A percentile compares a stretch with the other conserved stretches of the same genome.
Conservation (phyloP, 2,888 invertebrate genomes). For the Blomia tropicalis region DNA sequence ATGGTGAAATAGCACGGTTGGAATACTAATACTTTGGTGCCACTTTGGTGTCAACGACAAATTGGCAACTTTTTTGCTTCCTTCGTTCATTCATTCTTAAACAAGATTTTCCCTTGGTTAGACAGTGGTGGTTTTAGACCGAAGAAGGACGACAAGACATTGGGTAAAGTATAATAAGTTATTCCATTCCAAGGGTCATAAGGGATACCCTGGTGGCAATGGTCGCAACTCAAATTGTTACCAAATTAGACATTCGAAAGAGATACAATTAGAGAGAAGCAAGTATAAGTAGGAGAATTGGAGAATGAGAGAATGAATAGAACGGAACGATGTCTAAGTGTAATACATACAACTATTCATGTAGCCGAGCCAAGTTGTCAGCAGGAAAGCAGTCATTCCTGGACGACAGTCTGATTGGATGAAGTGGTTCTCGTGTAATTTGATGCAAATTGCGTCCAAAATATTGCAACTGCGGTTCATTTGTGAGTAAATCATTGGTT, state of each 20-base stretch:
- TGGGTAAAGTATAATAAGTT: too few species aligned
- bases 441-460: conserved; percentile 86
- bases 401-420: conserved; percentile 59
- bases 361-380: conserved; percentile 95
- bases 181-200: too few species aligned
- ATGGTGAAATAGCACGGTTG: neutral
- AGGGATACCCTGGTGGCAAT: too few species aligned
- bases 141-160: neutral
- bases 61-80: neutral
- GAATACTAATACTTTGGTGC: conserved; percentile 1
- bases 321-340: conserved; percentile 79
- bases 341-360: conserved; percentile 73
- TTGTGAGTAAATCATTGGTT: too few species aligned
- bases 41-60: conserved; percentile 14
- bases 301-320: too few species aligned
- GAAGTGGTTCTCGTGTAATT: conserved; percentile 36
- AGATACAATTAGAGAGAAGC: conserved; percentile 3
- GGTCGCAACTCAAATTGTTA: too few species aligned
- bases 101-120: too few species aligned
- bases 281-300: too few species aligned
- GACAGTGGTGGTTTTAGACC: neutral
- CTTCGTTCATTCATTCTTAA: neutral
- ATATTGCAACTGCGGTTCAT: conserved; percentile 54
- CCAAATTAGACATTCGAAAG: neutral
- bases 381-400: conserved; percentile 71